These are phyloP conservation scores for Sterrhoptilus dennistouni DNA, from an alignment of 2,113 vertebrate species.

Conservation along the genomic window DNA sequence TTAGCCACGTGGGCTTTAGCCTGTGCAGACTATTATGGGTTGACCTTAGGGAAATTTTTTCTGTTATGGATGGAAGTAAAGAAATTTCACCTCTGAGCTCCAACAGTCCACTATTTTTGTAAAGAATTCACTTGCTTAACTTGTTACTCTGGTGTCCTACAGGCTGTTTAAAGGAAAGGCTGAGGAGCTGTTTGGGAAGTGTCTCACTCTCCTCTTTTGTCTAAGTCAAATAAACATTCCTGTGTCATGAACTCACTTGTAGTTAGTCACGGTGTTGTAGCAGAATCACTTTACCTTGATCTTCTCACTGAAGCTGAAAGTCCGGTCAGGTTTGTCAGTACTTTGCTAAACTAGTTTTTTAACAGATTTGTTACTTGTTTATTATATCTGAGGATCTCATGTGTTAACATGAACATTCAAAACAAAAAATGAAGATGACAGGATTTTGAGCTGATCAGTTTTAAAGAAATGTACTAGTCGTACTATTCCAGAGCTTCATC, in stretches of 20 bases:
- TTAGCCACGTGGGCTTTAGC: not conserved
- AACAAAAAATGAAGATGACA: not conserved
- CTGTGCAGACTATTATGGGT: not conserved
- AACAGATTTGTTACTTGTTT: not conserved
- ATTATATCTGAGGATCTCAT: not conserved
- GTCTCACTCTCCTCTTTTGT: not conserved
- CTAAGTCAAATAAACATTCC: not conserved
- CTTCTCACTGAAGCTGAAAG: not conserved
- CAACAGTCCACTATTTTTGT: not conserved
- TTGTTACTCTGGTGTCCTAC: not conserved
- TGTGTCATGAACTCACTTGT: not conserved
- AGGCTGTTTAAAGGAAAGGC: not conserved
- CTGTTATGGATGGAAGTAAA: not conserved
- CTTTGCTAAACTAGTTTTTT: not conserved
- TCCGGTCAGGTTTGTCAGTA: not conserved
- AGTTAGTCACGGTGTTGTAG: not conserved
- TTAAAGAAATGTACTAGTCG: not conserved
- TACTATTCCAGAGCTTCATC: not conserved
- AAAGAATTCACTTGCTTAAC: not conserved
- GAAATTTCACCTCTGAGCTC: not conserved
- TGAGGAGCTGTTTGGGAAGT: conserved; percentile 1
- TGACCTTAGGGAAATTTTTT: not conserved
- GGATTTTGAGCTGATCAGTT: not conserved
- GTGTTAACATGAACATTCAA: not conserved
- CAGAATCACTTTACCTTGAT: not conserved